Base-by-base conservation (phyloP, 2,797 vertebrate species). In the Anableps anableps region DNA sequence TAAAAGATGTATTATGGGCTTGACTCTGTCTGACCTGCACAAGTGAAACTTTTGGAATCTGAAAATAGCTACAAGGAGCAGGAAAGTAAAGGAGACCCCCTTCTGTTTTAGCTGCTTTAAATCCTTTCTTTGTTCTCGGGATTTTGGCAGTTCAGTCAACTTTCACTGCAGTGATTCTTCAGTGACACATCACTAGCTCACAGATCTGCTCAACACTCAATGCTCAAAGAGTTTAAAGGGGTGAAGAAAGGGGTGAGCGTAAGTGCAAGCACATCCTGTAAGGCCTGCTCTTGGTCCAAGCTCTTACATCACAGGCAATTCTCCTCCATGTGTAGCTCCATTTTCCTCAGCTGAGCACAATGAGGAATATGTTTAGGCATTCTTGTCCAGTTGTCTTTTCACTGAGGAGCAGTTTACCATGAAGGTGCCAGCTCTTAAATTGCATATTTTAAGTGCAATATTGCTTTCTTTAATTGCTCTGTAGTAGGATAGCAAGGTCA, bases 161-260 rank as follows among this genome's bases (percentile, higher is more conserved):
- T 85, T 91, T 85, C 80, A 83, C 85, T 83, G 85, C 88, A 82
- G 80, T 87, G 90, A 93, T 93, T 88, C 89, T 81, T 87, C 86
- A 75, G 87, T 86, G 84, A 88, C 88, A 88, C 89, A 89, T 87
- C 82, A 76, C 80, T 80, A 74, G 79, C 83, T 88, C 85, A 60
- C 81, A 83, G 85, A 88, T 88, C 71, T 29, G 26, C 88, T 87
- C 72, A 66, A 34, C 55, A 45, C 85, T 90, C 85, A 85, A 73
- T 80, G 89, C 85, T 77, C 6, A 47, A 80, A 80, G 72, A 89
- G 82, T 83, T 76, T 79, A 66, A 78, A 21, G 76, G 31, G 55
- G 80, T 71, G 51, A 29, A 51, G 66, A 43, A 76, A 74, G 76
- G 78, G 77, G 73, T 66, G 79, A 82, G 79, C 11, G 7, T 9